Evolutionary conservation across 2,888 invertebrate species (phyloP).

Genomic region (Scaptomyza cyrtandrae): DNA sequence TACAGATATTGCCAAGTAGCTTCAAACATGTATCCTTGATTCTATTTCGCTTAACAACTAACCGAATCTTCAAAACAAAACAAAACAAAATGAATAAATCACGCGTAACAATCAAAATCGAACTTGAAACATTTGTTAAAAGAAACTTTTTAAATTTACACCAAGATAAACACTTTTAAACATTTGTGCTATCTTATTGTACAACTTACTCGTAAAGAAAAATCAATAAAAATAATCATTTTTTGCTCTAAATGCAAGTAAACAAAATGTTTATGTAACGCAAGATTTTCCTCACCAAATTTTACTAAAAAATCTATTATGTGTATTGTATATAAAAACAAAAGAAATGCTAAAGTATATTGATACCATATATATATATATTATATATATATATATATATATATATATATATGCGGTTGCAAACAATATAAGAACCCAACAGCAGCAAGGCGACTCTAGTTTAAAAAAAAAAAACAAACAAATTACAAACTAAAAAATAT

Average conservation of each 20-base stretch:
- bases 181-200: constrained; percentile 78
- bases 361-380: constrained; percentile 40
- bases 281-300: constrained; percentile 79
- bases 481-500: constrained; percentile 43
- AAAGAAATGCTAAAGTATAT: constrained; percentile 58
- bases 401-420: constrained; percentile 45
- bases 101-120: constrained; percentile 74
- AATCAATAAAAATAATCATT: constrained; percentile 68
- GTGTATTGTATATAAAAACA: constrained; percentile 76
- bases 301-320: constrained; percentile 78
- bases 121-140: constrained; percentile 65
- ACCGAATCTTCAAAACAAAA: constrained; percentile 28
- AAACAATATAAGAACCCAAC: constrained; percentile 19
- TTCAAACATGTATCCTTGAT: constrained; percentile 46
- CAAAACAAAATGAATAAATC: constrained; percentile 28
- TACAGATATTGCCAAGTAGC: constrained; percentile 49
- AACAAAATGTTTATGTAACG: constrained; percentile 63
- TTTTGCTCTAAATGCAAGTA: constrained; percentile 69
- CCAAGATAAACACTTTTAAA: constrained; percentile 63
- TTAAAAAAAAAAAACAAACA: constrained; percentile 45
- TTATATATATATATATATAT: constrained; percentile 27
- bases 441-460: constrained; percentile 46
- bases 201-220: constrained; percentile 70
- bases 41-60: constrained; percentile 63
- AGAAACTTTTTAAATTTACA: constrained; percentile 71